A percentile compares a stretch with the other conserved stretches of the same genome.
phyloP scores from a whole-genome alignment of 2,888 invertebrate species.

The Carterocephalus palaemon region DNA sequence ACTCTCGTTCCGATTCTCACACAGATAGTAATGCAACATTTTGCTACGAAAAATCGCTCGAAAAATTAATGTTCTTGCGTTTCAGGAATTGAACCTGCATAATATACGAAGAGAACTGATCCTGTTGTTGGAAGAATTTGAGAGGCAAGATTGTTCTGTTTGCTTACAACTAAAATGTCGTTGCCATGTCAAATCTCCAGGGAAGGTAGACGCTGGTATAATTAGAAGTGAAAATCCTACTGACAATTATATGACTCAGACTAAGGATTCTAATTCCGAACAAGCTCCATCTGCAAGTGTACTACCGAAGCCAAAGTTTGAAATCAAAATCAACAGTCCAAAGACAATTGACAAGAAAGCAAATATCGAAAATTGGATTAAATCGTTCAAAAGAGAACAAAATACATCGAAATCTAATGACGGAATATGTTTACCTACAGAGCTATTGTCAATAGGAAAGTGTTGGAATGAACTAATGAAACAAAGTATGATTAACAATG shows the following conservation, averaged over 20 bases:
- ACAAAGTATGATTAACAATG: neutral
- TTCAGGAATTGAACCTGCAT: conserved; percentile 46
- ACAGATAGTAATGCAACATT: neutral
- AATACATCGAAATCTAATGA: neutral
- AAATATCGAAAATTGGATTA: conserved; percentile 30
- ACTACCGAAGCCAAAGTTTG: conserved; percentile 19
- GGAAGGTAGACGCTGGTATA: conserved; percentile 2
- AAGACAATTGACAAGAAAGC: conserved; percentile 19
- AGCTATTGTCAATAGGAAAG: conserved; percentile 4
- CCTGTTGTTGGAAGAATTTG: conserved; percentile 37
- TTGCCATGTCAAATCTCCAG: conserved; percentile 29
- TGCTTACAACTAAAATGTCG: conserved; percentile 40
- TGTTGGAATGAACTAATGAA: conserved; percentile 2
- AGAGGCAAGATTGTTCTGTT: conserved; percentile 34
- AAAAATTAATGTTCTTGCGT: conserved; percentile 2
- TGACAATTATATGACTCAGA: neutral
- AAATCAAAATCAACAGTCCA: conserved; percentile 3
- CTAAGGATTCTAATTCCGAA: neutral
- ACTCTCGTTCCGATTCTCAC: too few species aligned
- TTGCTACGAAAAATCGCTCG: too few species aligned
- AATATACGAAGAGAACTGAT: conserved; percentile 38
- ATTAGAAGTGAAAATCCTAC: conserved; percentile 7
- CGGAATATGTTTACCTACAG: neutral
- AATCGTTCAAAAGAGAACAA: conserved; percentile 11
- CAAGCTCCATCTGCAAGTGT: conserved; percentile 19